These are phyloP conservation scores for Taurulus bubalis DNA, from an alignment of 2,113 vertebrate species.

Conservation along the genomic window DNA sequence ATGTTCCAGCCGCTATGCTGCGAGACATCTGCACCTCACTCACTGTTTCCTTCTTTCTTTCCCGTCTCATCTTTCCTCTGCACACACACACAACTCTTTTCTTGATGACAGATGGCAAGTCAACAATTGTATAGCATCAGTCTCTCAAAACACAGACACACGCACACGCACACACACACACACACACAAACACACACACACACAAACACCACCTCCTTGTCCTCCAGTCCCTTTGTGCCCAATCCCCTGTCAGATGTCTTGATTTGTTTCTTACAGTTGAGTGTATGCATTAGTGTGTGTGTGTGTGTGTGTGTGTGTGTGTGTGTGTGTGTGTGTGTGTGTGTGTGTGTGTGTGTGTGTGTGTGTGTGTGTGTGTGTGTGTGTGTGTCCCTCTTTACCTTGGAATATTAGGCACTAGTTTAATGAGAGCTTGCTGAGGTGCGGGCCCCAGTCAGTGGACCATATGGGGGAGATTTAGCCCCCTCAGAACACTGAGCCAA, in stretches of 20 bases:
- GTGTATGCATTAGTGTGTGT: slow-evolving; percentile 50
- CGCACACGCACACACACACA: slow-evolving; percentile 56
- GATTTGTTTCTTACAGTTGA: slow-evolving; percentile 64
- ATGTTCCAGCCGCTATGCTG: slow-evolving; percentile 91
- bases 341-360: slow-evolving; percentile 43
- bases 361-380: slow-evolving; percentile 41
- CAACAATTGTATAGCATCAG: slow-evolving; percentile 93
- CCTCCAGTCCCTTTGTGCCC: slow-evolving; percentile 61
- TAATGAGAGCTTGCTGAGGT: slow-evolving; percentile 85
- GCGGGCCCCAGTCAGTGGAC: slow-evolving; percentile 92
- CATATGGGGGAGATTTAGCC: slow-evolving; percentile 99
- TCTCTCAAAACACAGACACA: slow-evolving; percentile 64
- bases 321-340: slow-evolving; percentile 41
- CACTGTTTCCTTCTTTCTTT: slow-evolving; percentile 65
- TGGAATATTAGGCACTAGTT: slow-evolving; percentile 89
- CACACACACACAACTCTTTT: slow-evolving; percentile 78
- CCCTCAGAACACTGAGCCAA: slow-evolving; percentile 94
- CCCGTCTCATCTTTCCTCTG: slow-evolving; percentile 75
- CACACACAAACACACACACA: slow-evolving; percentile 72
- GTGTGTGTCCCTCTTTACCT: slow-evolving; percentile 72
- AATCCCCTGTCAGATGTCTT: slow-evolving; percentile 62
- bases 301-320: slow-evolving; percentile 41
- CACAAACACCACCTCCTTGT: slow-evolving; percentile 72
- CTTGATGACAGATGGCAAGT: slow-evolving; percentile 98
- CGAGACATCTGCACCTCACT: slow-evolving; percentile 93